Conservation (phyloP, 2,797 vertebrate genomes). For the Pagetopsis macropterus region DNA sequence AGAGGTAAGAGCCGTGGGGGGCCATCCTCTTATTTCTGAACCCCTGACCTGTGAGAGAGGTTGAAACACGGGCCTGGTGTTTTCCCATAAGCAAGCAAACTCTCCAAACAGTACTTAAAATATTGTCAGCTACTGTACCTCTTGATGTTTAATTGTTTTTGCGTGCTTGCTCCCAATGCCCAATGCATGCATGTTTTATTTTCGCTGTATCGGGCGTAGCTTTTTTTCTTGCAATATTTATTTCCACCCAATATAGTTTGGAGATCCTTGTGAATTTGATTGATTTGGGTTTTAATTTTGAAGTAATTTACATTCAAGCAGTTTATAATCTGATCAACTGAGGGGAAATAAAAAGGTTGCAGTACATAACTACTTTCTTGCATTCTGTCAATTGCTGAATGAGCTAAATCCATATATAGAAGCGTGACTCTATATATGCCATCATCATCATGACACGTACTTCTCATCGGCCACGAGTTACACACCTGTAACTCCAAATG, state of each 20-base stretch:
- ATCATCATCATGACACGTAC: constrained; percentile 65
- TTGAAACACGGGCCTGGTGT: constrained; percentile 16
- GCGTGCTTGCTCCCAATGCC: constrained; percentile 61
- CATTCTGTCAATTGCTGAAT: constrained; percentile 54
- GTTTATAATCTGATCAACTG: constrained; percentile 48
- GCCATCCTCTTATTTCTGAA: constrained; percentile 33
- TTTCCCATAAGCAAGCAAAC: constrained; percentile 61
- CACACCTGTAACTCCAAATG: constrained; percentile 84
- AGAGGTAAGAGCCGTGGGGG: constrained; percentile 33
- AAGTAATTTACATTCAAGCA: constrained; percentile 8
- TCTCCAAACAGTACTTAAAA: constrained; percentile 38
- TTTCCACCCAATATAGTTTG: constrained; percentile 79
- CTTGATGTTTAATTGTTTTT: constrained; percentile 13
- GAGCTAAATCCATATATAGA: constrained; percentile 83
- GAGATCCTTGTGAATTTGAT: constrained; percentile 16
- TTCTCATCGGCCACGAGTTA: constrained; percentile 73
- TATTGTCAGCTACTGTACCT: constrained; percentile 3
- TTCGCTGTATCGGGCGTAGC: constrained; percentile 38
- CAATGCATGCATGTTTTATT: constrained; percentile 71
- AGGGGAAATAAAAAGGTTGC: constrained; percentile 84
- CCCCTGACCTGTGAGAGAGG: constrained; percentile 34
- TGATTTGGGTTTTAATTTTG: constrained; percentile 6
- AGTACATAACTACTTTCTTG: constrained; percentile 56
- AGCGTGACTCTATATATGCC: constrained; percentile 83
- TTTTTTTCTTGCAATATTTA: constrained; percentile 75